Percentiles rank a stretch among this genome's conserved stretches.
Evolutionary conservation across 2,113 vertebrate genomes (phyloP).

Genomic region (Daphoenositta chrysoptera): DNA sequence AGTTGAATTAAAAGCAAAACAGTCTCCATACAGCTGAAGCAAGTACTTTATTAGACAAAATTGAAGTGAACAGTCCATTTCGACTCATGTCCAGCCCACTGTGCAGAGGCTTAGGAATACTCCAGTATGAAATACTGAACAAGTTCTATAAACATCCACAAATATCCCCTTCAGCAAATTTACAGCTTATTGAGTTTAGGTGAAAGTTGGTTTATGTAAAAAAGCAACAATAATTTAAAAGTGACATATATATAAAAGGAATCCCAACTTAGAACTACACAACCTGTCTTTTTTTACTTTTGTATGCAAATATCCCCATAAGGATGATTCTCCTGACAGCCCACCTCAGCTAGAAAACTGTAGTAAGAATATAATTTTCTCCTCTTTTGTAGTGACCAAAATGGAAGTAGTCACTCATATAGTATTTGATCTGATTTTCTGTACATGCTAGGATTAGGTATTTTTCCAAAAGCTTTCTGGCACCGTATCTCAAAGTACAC

Average conservation of each 20-base stretch:
- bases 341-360: neutral
- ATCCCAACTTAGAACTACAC: neutral
- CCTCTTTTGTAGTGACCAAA: neutral
- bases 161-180: neutral
- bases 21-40: neutral
- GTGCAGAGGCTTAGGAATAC: neutral
- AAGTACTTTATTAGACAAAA: neutral
- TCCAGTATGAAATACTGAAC: neutral
- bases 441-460: neutral
- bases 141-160: neutral
- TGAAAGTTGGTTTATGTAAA: neutral
- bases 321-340: neutral
- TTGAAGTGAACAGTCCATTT: neutral
- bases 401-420: neutral
- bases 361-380: neutral
- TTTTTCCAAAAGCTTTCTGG: neutral
- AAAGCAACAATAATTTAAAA: neutral
- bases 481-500: neutral
- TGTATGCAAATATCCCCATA: neutral
- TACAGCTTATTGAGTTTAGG: neutral
- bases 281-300: neutral
- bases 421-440: neutral
- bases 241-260: neutral
- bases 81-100: neutral
- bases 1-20: neutral